Base-by-base conservation (phyloP, 1,140 invertebrate genomes). In the Stegodyphus dumicola region DNA sequence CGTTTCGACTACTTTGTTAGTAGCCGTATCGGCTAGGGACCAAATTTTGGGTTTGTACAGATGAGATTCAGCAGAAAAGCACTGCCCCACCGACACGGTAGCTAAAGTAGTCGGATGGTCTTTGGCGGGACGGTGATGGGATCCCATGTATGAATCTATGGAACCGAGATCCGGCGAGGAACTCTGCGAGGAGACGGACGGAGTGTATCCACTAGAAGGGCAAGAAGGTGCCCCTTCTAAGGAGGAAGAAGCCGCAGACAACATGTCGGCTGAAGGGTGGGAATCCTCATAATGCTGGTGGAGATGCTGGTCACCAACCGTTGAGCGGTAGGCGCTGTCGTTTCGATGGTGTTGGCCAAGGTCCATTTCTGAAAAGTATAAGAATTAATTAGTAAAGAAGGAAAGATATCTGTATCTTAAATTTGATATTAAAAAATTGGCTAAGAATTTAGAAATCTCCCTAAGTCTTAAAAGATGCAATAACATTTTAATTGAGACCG, bases 21-120 rank as follows among this genome's bases (percentile, higher is more conserved):
- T 97, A 17, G 97, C 97, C 53, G 97, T 98, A 90, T 98, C 97
- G 51, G 97, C 97, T 88, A 99, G 90, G 7, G 97, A 98, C 97
- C 97, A 99, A 88, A 99, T 99, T 91, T 98, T 97, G 33, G 97
- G 97, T 90, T 98, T 98, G 77, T 86, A 85, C 67, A 95, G 94
- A 64, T 95, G 95, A 60, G 95, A 95, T 87, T 90, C 33, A 83
- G 54, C 56, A n/a, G 51, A 13, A 69, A 73, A 0, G 67, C 65
- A 48, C 18, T 48, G 9, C 75, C 60, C 9, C 33, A 3, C 33
- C 33, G 33, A 33, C 33, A 33, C 33, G 33, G 33, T 33, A 3
- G 33, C 33, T 33, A 33, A 33, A 13, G 13, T 48, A 13, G n/a
- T 73, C 48, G 17, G 70, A 6, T 15, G 33, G 6, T 74, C 71